phyloP scores from a whole-genome alignment of 2,888 invertebrate genomes.

The Lasioglossum marginatum region DNA sequence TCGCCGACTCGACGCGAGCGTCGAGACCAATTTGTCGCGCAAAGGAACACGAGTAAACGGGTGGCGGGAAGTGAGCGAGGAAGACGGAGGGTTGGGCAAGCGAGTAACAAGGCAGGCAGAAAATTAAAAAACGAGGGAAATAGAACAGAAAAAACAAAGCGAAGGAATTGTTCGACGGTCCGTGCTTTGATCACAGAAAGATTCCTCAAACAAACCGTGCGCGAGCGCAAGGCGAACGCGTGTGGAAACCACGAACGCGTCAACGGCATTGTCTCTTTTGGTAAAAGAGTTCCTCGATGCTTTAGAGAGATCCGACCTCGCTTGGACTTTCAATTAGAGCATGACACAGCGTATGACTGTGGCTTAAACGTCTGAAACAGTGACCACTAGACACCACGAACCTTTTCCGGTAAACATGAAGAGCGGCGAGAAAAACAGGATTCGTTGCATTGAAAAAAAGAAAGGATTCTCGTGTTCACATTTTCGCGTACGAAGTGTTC shows the following conservation, averaged over 20 bases:
- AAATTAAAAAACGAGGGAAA: conserved; percentile 8
- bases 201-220: conserved; percentile 19
- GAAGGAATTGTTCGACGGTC: not conserved
- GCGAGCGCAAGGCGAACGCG: conserved; percentile 19
- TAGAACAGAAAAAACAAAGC: not conserved
- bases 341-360: conserved; percentile 19
- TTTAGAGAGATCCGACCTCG: not conserved
- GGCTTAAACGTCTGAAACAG: conserved; percentile 27
- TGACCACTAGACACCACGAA: not conserved
- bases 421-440: not conserved
- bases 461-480: not conserved
- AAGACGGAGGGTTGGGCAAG: not conserved
- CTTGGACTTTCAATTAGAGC: conserved; percentile 35
- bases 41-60: conserved; percentile 1
- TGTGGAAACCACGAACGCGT: conserved; percentile 27
- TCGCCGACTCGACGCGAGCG: not conserved
- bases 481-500: not conserved
- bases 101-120: conserved; percentile 4
- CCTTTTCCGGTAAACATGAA: too few species aligned
- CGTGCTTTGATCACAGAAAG: conserved; percentile 35
- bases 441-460: not conserved
- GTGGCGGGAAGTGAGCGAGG: not conserved
- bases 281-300: not conserved
- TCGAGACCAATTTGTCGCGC: conserved; percentile 22
- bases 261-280: conserved; percentile 33